Percentiles rank a stretch among this genome's conserved stretches.
These are phyloP conservation scores for Cephus sareptanus DNA, from an alignment of 2,888 invertebrate genomes.

Conservation along the genomic window DNA sequence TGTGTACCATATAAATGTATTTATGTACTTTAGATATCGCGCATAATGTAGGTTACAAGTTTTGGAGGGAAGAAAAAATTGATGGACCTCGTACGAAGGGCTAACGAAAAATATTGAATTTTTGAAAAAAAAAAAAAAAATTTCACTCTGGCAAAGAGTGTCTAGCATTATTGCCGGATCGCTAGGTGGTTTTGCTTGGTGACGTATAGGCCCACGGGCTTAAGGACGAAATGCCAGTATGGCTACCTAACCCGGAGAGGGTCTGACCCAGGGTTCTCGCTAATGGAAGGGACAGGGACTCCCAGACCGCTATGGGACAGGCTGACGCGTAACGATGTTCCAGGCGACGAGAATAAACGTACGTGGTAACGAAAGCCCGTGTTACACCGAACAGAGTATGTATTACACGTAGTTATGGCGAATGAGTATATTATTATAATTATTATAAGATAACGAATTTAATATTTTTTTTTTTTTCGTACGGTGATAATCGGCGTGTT, in stretches of 20 bases:
- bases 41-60: too few species aligned
- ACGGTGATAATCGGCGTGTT: too few species aligned
- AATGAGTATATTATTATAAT: background rate
- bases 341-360: background rate
- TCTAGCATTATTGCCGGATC: background rate
- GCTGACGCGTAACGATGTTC: background rate
- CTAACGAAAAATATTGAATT: background rate
- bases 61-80: too few species aligned
- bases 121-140: background rate
- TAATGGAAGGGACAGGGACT: slow-evolving; percentile 44
- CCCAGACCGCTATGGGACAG: background rate
- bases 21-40: too few species aligned
- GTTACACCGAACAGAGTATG: background rate
- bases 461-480: too few species aligned
- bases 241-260: slow-evolving; percentile 5
- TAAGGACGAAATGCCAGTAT: slow-evolving; percentile 19
- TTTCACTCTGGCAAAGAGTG: background rate
- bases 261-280: slow-evolving; percentile 39
- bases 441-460: background rate
- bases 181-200: background rate
- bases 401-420: background rate
- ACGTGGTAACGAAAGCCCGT: background rate
- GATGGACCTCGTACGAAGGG: background rate
- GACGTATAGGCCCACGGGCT: slow-evolving; percentile 13
- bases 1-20: too few species aligned